phyloP scores from a whole-genome alignment of 2,888 invertebrate genomes.

The Cephonodes hylas region DNA sequence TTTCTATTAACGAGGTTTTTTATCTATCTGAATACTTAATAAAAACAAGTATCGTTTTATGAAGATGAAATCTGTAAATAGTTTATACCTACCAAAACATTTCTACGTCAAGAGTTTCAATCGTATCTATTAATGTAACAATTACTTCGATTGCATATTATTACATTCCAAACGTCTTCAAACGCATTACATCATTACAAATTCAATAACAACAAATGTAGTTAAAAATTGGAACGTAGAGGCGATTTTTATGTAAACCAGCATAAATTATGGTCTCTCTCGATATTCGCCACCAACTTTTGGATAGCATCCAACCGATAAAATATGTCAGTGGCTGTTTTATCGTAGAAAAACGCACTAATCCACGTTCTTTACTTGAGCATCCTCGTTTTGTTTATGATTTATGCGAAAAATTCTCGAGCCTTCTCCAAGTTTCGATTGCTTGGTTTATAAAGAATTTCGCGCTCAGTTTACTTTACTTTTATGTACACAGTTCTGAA shows the following conservation, averaged over 20 bases:
- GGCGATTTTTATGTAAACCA: slow-evolving; percentile 9
- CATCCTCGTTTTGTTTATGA: slow-evolving; percentile 21
- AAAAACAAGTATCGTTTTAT: no score
- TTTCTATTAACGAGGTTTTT: no score
- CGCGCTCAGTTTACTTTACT: slow-evolving; percentile 11
- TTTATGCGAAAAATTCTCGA: slow-evolving; percentile 22
- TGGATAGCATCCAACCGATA: slow-evolving; percentile 50
- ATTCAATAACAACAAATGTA: slow-evolving; percentile 5
- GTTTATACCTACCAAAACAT: no score
- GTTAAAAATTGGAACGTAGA: not conserved
- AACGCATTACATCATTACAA: not conserved
- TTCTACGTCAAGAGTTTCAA: no score
- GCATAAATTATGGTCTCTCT: slow-evolving; percentile 23
- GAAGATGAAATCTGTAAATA: no score
- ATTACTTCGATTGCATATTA: no score
- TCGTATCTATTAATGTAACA: no score
- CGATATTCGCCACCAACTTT: slow-evolving; percentile 39
- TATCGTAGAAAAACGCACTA: slow-evolving; percentile 27
- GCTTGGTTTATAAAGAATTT: slow-evolving; percentile 24
- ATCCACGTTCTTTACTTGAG: not conserved
- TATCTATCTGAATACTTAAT: no score
- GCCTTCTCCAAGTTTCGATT: slow-evolving; percentile 28
- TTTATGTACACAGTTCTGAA: not conserved
- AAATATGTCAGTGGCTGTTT: slow-evolving; percentile 28
- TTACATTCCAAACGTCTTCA: not conserved